Base-by-base conservation (phyloP, 2,113 vertebrate species). In the Psittacula cyanocephala region DNA sequence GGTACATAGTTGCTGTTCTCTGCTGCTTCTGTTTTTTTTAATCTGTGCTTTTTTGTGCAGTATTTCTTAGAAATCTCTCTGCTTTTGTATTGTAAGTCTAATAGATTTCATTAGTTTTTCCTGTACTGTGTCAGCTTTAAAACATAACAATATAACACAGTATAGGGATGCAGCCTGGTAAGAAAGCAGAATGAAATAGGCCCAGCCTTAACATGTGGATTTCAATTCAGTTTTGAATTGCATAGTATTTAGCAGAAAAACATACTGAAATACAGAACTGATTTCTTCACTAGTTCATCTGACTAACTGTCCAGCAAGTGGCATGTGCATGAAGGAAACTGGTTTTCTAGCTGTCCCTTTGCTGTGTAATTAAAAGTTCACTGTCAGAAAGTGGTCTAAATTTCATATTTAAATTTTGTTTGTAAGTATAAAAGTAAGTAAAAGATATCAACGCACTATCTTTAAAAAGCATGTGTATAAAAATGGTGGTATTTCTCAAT, bases 61-160 rank as follows among this genome's bases (percentile, higher is more conserved):
- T 88, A 93, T 95, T 94, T 96, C 91, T 89, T 86, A 93, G 86
- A 93, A 97, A 95, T 86, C 62, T 95, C 72, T 91, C 81, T 35
- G 52, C 88, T 89, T 95, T 95, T 95, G 77, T 83, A 67, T 77
- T 75, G 47, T 76, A 78, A 84, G 77, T 91, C 88, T 94, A 76
- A 97, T 67, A 93, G 84, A 59, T 95, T 95, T 97, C 65, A 88
- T 96, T 95, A 70, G 87, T 87, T 92, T 95, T 88, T 94, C 93
- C 96, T 91, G 88, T 96, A 50, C 89, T 19, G 5, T 81, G 91
- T 93, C 77, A 92, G 81, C 65, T 88, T 91, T 82, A 94, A 93
- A 97, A 71, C 89, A 90, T 79, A 95, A 89, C 81, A 59, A 13
- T 75, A 44, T 67, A 70, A 74, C 53, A n/a, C 46, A 28, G 15